phyloP scores from a whole-genome alignment of 1,140 invertebrate species.

The Tetramorium parvispinum region DNA sequence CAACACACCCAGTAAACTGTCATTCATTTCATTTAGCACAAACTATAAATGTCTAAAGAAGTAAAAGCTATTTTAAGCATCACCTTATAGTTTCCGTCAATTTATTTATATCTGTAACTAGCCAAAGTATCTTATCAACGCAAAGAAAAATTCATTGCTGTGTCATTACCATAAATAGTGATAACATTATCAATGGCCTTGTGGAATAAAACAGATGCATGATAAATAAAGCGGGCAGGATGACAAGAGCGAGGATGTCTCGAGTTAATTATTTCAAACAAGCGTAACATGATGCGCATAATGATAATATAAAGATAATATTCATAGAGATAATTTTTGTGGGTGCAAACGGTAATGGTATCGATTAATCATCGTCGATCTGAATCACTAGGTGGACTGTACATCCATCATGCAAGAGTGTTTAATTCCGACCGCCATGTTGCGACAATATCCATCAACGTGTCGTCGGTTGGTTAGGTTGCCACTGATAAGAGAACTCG shows the following conservation, averaged over 20 bases:
- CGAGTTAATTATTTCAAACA: conserved; percentile 9
- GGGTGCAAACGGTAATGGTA: conserved; percentile 31
- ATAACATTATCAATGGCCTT: conserved; percentile 5
- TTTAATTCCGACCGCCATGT: conserved; percentile 51
- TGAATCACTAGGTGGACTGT: conserved; percentile 42
- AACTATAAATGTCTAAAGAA: background rate
- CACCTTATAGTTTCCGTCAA: background rate
- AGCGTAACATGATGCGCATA: background rate
- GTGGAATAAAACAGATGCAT: background rate
- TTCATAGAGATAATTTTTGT: conserved; percentile 39
- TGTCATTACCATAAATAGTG: conserved; percentile 1
- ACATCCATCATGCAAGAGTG: conserved; percentile 55
- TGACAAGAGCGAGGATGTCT: background rate
- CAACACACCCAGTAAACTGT: background rate
- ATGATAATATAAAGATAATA: conserved; percentile 21
- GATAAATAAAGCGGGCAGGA: background rate
- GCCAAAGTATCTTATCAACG: background rate
- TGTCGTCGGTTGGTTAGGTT: conserved; percentile 31
- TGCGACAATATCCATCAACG: conserved; percentile 58
- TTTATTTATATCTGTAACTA: background rate
- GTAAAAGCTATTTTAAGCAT: background rate
- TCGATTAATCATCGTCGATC: conserved; percentile 57
- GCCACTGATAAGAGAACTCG: conserved; percentile 24
- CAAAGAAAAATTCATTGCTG: background rate
- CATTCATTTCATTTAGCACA: conserved; percentile 14